Evolutionary conservation across 2,888 invertebrate genomes (phyloP), one percentile per base, ranked within the genome.

Genomic region (Odontothrips loti): DNA sequence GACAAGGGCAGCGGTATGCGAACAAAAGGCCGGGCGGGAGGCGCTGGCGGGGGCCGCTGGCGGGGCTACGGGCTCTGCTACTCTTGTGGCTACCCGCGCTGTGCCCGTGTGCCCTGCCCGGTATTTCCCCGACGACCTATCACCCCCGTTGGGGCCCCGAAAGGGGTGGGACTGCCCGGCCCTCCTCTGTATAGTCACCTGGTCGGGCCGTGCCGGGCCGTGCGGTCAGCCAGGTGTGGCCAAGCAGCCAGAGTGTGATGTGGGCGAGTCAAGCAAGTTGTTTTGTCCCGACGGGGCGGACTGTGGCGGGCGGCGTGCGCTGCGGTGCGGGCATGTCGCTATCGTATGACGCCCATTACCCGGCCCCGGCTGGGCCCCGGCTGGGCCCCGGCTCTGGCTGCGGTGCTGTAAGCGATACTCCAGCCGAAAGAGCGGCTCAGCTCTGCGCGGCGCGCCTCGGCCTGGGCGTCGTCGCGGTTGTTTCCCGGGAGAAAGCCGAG

Each of bases 51-150:
- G n/a, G 20, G 6, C 58, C 58, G 15, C 58, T 43, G 34, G 34
- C 34, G 34, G 34, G 2, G 34, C 34, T 6, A 2, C 34, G 2
- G 34, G 34, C 34, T 2, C 3, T 43, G 34, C 34, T 6, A 2
- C 34, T 43, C 34, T 6, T 6, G 3, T 43, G 34, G 6, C 34
- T 43, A 43, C 34, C 34, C 34, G 58, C 58, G 58, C 58, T 83
- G 83, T 83, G 81, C 81, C 81, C 75, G 51, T 82, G 83, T 83
- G 81, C 75, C 68, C 81, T 51, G 78, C 47, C 34, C 34, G 34
- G 79, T 79, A 47, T 75, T 34, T 34, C 75, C 47, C 75, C 43
- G 43, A 47, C 51, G 47, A 68, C 48, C 29, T 12, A 47, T 47
- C 51, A 17, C 81, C 27, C 81, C 34, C 34, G 3, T 6, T 6